Evolutionary conservation across 2,888 invertebrate genomes (phyloP).

Genomic region (Acanthosoma haemorrhoidale): DNA sequence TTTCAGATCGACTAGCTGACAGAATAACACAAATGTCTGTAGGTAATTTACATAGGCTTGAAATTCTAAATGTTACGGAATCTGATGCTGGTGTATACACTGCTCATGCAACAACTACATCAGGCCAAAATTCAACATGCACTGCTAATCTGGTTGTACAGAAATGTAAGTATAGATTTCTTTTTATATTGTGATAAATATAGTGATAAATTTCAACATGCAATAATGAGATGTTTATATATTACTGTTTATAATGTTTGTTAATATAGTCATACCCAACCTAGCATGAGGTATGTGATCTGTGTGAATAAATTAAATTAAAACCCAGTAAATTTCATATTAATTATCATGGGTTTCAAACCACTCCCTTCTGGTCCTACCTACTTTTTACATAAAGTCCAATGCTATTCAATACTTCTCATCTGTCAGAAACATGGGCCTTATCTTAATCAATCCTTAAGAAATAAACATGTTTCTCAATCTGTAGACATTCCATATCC

Average conservation of each 20-base stretch:
- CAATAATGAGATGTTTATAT: background rate
- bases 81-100: constrained; percentile 87
- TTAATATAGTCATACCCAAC: background rate
- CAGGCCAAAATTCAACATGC: constrained; percentile 70
- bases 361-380: too few relatives aligned
- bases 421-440: too few relatives aligned
- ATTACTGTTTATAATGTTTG: background rate
- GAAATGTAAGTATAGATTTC: constrained; percentile 60
- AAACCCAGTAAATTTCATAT: too few relatives aligned
- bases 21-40: constrained; percentile 43
- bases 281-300: too few relatives aligned
- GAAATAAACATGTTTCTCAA: too few relatives aligned
- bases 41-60: constrained; percentile 61
- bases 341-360: too few relatives aligned
- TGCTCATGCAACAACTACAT: constrained; percentile 74
- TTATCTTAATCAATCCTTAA: too few relatives aligned
- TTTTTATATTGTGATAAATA: background rate
- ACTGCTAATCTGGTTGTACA: constrained; percentile 83
- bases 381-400: too few relatives aligned
- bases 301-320: too few relatives aligned
- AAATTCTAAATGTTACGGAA: constrained; percentile 65
- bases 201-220: background rate
- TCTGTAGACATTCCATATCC: too few relatives aligned
- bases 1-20: constrained; percentile 38
- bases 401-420: too few relatives aligned